phyloP scores from a whole-genome alignment of 92 coral and sea anemone species.

The Pocillopora grandis region DNA sequence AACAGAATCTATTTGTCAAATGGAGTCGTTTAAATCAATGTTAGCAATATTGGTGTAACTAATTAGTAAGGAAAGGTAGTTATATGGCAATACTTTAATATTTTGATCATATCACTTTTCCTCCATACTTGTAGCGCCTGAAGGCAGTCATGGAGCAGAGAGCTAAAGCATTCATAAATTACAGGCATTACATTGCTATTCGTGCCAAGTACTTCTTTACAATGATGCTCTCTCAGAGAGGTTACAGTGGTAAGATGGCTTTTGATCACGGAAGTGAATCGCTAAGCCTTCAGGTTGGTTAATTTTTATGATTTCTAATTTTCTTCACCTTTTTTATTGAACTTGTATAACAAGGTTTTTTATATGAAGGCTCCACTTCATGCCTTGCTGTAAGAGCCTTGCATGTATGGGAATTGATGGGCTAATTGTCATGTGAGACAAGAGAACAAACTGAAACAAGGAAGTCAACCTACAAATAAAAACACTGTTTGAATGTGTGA shows the following conservation, averaged over 20 bases:
- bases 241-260: constrained; percentile 87
- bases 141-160: constrained; percentile 67
- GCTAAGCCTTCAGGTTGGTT: constrained; percentile 69
- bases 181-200: constrained; percentile 84
- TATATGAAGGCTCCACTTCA: no score
- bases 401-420: no score
- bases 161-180: constrained; percentile 60
- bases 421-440: no score
- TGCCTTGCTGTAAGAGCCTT: no score
- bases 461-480: no score
- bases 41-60: not conserved
- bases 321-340: no score
- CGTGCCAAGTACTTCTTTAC: constrained; percentile 84
- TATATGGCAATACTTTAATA: not conserved
- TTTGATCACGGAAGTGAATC: constrained; percentile 77
- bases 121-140: constrained; percentile 65
- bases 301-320: not conserved
- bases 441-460: no score
- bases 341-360: no score
- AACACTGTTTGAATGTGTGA: no score
- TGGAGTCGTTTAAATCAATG: no score
- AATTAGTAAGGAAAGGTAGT: not conserved
- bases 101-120: not conserved
- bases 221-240: constrained; percentile 98
- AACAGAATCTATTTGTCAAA: no score